Conservation (phyloP, 2,113 vertebrate species). For the Aviceda subcristata region DNA sequence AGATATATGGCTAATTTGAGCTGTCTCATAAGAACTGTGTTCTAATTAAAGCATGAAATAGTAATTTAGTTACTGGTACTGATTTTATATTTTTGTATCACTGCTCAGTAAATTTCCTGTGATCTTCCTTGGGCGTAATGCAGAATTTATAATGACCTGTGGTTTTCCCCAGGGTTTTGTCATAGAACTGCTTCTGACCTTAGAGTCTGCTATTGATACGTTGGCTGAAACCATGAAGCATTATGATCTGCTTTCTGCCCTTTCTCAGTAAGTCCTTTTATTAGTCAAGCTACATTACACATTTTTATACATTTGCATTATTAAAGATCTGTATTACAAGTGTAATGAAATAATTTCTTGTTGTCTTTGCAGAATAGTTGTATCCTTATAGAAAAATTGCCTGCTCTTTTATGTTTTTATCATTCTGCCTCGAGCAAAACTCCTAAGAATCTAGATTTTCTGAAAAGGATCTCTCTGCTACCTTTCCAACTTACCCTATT, state of each 20-base stretch:
- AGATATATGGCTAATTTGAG: not conserved
- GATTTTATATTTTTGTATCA: constrained; percentile 11
- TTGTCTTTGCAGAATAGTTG: not conserved
- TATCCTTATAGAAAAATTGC: not conserved
- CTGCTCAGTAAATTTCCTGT: not conserved
- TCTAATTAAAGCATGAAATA: not conserved
- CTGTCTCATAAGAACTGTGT: not conserved
- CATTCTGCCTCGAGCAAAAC: not conserved
- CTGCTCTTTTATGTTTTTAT: not conserved
- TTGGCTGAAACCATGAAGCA: constrained; percentile 95
- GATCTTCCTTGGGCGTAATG: not conserved
- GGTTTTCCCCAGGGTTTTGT: constrained; percentile 88
- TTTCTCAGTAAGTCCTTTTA: constrained; percentile 88
- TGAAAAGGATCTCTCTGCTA: not conserved
- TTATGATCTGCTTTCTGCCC: constrained; percentile 92
- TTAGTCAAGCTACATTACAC: not conserved
- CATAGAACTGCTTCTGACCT: constrained; percentile 94
- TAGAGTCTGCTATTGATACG: constrained; percentile 96
- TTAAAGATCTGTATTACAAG: not conserved
- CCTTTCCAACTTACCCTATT: not conserved
- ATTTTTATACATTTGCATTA: not conserved
- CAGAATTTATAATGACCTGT: constrained; percentile 25
- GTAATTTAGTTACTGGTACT: not conserved
- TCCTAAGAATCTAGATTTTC: not conserved
- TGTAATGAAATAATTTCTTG: not conserved